These are phyloP conservation scores for Calliopum simillimum DNA, from an alignment of 2,888 invertebrate genomes.

Conservation along the genomic window DNA sequence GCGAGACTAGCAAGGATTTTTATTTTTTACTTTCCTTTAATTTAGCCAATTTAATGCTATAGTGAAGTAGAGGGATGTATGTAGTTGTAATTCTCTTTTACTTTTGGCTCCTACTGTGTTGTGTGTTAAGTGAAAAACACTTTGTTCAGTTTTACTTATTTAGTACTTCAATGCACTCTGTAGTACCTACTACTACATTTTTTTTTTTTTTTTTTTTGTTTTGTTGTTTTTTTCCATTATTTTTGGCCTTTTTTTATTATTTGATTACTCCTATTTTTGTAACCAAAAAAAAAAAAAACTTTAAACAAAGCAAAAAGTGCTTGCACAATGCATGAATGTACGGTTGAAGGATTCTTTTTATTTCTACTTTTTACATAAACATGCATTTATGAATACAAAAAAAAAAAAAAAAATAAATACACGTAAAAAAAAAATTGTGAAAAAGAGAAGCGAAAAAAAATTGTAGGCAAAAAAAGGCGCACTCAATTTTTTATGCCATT, in stretches of 20 bases:
- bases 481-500: constrained; percentile 32
- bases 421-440: constrained; percentile 15
- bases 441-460: constrained; percentile 7
- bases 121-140: constrained; percentile 31
- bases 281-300: neutral
- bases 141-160: constrained; percentile 36
- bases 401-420: constrained; percentile 10
- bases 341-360: constrained; percentile 1
- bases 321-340: constrained; percentile 29
- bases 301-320: constrained; percentile 29
- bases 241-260: constrained; percentile 2
- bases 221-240: too few species aligned
- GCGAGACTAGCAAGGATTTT: neutral
- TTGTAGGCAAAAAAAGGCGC: neutral
- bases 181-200: constrained; percentile 3
- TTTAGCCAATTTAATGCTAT: neutral
- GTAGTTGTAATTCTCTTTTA: too few species aligned
- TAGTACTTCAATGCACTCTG: constrained; percentile 26
- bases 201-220: too few species aligned
- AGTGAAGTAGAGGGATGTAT: too few species aligned
- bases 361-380: constrained; percentile 31
- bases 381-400: constrained; percentile 32
- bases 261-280: constrained; percentile 18
- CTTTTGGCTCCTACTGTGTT: neutral
- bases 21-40: constrained; percentile 5